A percentile compares a stretch with the other conserved stretches of the same genome.
These are phyloP conservation scores for Labeo catla DNA, from an alignment of 2,113 vertebrate species.

Conservation along the genomic window DNA sequence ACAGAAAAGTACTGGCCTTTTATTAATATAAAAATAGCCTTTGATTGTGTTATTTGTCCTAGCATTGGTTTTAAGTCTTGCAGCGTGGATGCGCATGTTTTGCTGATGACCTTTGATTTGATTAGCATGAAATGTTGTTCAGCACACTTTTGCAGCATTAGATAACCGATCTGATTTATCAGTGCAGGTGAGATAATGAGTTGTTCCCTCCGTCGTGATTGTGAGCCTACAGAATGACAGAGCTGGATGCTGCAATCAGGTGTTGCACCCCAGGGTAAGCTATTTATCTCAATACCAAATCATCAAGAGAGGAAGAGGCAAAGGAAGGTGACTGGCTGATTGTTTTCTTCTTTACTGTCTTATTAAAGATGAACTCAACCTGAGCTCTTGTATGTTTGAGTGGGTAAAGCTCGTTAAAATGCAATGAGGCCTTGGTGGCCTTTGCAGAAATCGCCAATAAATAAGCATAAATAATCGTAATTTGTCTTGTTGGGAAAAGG, in stretches of 20 bases:
- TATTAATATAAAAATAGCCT: neutral
- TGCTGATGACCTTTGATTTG: constrained; percentile 22
- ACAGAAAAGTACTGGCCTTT: neutral
- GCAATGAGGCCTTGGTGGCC: neutral
- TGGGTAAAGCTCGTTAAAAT: constrained; percentile 5
- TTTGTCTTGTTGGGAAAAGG: neutral
- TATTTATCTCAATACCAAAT: constrained; percentile 54
- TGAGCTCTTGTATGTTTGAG: constrained; percentile 8
- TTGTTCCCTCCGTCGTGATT: constrained; percentile 34
- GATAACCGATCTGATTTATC: constrained; percentile 9
- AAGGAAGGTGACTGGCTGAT: constrained; percentile 39
- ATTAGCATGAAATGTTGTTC: constrained; percentile 10
- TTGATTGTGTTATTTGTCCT: constrained; percentile 2
- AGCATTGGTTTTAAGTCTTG: neutral
- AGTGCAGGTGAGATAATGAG: constrained; percentile 38
- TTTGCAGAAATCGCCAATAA: neutral
- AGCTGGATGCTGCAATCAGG: constrained; percentile 49
- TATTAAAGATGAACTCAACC: constrained; percentile 2
- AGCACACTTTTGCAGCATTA: neutral
- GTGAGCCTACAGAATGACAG: constrained; percentile 41
- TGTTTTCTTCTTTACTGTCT: constrained; percentile 2
- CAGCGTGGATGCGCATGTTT: neutral
- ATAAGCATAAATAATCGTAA: neutral
- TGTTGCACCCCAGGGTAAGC: constrained; percentile 45
- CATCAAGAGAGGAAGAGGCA: constrained; percentile 47